A percentile compares a stretch with the other conserved stretches of the same genome.
These are phyloP conservation scores for Labeo calbasu DNA, from an alignment of 2,797 vertebrate genomes.

Conservation along the genomic window DNA sequence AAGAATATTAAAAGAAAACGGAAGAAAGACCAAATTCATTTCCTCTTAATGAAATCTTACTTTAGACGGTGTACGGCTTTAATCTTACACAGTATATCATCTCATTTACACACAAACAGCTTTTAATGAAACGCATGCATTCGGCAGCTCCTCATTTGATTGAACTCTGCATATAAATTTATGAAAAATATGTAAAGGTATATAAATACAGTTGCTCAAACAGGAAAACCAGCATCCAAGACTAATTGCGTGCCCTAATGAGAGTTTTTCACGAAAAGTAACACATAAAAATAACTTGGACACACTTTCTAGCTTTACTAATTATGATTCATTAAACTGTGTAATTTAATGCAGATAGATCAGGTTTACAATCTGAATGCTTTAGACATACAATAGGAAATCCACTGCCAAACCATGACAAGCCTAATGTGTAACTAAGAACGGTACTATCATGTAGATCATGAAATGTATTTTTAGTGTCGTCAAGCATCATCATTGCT, in stretches of 20 bases:
- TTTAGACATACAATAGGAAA: background rate
- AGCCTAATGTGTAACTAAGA: background rate
- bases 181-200: background rate
- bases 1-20: background rate
- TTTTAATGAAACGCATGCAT: background rate
- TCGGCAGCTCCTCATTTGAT: background rate
- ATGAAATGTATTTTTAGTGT: background rate
- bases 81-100: background rate
- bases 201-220: background rate
- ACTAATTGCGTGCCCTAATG: constrained; percentile 2
- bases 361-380: background rate
- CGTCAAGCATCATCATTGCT: background rate
- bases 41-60: constrained; percentile 1
- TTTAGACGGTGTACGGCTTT: background rate
- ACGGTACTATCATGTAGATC: background rate
- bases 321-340: background rate
- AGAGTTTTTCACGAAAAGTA: background rate
- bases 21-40: background rate
- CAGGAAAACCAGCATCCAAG: background rate
- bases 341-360: background rate
- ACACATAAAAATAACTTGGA: background rate
- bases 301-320: background rate
- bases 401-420: background rate
- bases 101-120: constrained; percentile 19
- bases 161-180: background rate